Conservation (phyloP, 2,888 invertebrate genomes). For the Dryobota labecula region DNA sequence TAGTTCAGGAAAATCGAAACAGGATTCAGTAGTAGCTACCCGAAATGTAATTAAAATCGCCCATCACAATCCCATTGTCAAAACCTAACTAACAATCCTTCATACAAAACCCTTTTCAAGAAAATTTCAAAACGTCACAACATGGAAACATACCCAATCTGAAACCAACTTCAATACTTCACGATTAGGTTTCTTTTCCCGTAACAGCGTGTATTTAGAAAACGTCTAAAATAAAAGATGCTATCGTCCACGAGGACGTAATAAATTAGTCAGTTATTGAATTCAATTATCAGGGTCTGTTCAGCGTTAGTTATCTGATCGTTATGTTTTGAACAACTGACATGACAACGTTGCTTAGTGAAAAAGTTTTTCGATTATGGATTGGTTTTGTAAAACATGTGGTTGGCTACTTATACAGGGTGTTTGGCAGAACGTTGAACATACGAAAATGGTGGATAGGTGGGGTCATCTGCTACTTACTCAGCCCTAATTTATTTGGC, state of each 20-base stretch:
- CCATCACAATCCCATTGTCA: constrained; percentile 25
- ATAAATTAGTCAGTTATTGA: constrained; percentile 81
- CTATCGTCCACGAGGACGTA: constrained; percentile 76
- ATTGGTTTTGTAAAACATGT: constrained; percentile 23
- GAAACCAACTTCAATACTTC: not conserved
- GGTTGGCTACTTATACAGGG: not conserved
- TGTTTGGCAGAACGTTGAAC: too few species aligned
- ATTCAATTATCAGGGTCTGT: constrained; percentile 77
- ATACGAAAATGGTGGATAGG: too few species aligned
- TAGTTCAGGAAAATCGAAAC: not conserved
- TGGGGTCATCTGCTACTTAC: too few species aligned
- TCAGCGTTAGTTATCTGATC: constrained; percentile 62
- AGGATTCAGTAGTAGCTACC: not conserved
- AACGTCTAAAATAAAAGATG: constrained; percentile 71
- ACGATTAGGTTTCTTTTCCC: constrained; percentile 51
- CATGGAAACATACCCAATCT: accelerated
- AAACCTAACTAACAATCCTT: constrained; percentile 26
- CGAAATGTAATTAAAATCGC: constrained; percentile 30
- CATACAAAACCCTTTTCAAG: constrained; percentile 15
- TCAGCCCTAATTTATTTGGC: too few species aligned
- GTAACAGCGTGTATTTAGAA: constrained; percentile 10
- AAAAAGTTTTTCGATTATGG: constrained; percentile 59
- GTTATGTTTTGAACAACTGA: constrained; percentile 58
- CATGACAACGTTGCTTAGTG: constrained; percentile 58
- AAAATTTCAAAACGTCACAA: constrained; percentile 17